These are phyloP conservation scores for Boleophthalmus pectinirostris DNA, from an alignment of 2,113 vertebrate species.

Conservation along the genomic window DNA sequence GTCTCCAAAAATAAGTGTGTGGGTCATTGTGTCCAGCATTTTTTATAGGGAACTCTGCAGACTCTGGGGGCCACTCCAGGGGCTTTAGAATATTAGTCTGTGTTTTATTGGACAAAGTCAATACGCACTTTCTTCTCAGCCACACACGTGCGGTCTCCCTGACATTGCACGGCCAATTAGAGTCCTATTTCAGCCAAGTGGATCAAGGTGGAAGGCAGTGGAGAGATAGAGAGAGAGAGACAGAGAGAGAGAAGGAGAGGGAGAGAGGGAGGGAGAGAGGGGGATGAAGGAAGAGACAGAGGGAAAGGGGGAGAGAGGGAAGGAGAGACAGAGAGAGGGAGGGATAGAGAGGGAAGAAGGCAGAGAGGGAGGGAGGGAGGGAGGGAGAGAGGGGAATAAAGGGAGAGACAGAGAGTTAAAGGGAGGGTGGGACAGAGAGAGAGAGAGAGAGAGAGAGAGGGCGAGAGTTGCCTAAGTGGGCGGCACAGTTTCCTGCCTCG, in stretches of 20 bases:
- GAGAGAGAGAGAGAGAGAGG: background rate
- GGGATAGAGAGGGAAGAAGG: background rate
- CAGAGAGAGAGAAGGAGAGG: background rate
- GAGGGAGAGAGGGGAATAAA: background rate
- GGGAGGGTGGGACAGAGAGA: background rate
- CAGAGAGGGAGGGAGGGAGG: constrained; percentile 56
- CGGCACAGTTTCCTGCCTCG: constrained; percentile 58
- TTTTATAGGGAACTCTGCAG: background rate
- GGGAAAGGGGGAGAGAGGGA: too few relatives aligned
- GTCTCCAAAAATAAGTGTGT: background rate
- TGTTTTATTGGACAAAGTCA: constrained; percentile 19
- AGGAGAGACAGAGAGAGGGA: too few relatives aligned
- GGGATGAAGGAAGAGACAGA: too few relatives aligned
- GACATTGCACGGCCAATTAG: constrained; percentile 60
- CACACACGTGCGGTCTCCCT: constrained; percentile 24
- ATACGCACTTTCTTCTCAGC: constrained; percentile 11
- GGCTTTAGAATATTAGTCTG: constrained; percentile 6
- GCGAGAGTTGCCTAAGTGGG: constrained; percentile 54
- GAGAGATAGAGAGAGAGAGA: background rate
- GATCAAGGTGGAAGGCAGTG: constrained; percentile 61
- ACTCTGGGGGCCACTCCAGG: background rate
- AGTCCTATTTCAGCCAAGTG: constrained; percentile 55
- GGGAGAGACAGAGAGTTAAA: background rate
- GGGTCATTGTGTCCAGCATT: background rate
- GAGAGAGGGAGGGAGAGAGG: constrained; percentile 1